phyloP scores from a whole-genome alignment of 2,888 invertebrate species.

The Tachina fera region DNA sequence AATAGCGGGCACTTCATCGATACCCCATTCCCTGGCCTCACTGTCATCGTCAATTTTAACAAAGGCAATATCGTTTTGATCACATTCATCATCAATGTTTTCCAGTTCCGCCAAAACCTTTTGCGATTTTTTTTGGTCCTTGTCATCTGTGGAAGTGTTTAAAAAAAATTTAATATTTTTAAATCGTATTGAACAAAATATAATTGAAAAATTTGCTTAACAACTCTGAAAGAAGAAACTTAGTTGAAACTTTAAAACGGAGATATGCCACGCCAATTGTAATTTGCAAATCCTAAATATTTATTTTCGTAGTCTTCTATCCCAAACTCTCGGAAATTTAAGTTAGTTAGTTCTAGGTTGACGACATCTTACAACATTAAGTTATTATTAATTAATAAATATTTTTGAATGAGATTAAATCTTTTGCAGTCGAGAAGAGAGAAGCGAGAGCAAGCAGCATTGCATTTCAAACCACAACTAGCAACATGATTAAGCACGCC shows the following conservation, averaged over 20 bases:
- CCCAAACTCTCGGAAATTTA: conserved; percentile 25
- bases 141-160: conserved; percentile 87
- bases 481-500: background rate
- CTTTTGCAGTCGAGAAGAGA: conserved; percentile 3
- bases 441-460: conserved; percentile 54
- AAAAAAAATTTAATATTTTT: background rate
- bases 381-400: conserved; percentile 10
- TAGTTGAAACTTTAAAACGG: background rate
- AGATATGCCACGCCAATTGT: background rate
- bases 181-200: background rate
- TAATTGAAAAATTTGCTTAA: background rate
- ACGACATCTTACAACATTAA: conserved; percentile 54
- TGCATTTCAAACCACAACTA: conserved; percentile 6
- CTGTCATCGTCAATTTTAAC: conserved; percentile 95
- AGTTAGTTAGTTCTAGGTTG: conserved; percentile 49
- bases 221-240: background rate
- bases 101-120: conserved; percentile 92
- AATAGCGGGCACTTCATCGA: conserved; percentile 91
- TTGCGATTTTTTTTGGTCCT: conserved; percentile 94
- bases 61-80: conserved; percentile 95
- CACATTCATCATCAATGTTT: conserved; percentile 97
- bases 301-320: conserved; percentile 3
- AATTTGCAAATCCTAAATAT: background rate
- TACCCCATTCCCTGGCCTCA: conserved; percentile 95
- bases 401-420: background rate